These are phyloP conservation scores for Ursus arctos DNA, from an alignment of 2,113 vertebrate genomes.

Conservation along the genomic window DNA sequence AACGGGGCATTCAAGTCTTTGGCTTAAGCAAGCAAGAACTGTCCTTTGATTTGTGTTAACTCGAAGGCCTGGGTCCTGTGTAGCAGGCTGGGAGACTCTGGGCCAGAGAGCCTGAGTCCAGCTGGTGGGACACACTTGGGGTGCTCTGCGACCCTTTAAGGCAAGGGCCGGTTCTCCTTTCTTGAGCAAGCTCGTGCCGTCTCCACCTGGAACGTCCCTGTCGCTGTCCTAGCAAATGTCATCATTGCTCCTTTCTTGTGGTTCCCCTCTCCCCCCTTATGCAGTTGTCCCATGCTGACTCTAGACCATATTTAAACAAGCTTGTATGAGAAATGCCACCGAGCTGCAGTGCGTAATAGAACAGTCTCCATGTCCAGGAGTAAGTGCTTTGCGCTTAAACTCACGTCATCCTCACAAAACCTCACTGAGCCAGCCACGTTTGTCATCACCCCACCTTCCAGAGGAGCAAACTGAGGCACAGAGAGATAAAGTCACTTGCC, in stretches of 20 bases:
- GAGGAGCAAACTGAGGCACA: not conserved
- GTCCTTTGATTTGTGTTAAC: fast-evolving
- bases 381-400: fast-evolving
- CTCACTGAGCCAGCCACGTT: not conserved
- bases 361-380: not conserved
- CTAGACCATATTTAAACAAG: too few species aligned
- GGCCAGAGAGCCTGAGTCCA: not conserved
- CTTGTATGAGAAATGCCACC: fast-evolving
- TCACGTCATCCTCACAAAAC: fast-evolving
- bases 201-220: not conserved
- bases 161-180: not conserved
- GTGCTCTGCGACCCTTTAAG: fast-evolving
- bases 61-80: fast-evolving
- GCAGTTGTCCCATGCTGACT: not conserved
- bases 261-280: not conserved
- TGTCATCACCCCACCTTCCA: not conserved
- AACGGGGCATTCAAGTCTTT: not conserved
- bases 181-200: fast-evolving
- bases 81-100: fast-evolving
- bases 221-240: not conserved
- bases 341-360: fast-evolving
- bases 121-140: fast-evolving
- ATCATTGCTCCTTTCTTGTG: not conserved
- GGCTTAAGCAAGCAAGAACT: not conserved
- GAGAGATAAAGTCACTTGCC: not conserved